These are phyloP conservation scores for Archips xylosteana DNA, from an alignment of 2,888 invertebrate species.

Conservation along the genomic window DNA sequence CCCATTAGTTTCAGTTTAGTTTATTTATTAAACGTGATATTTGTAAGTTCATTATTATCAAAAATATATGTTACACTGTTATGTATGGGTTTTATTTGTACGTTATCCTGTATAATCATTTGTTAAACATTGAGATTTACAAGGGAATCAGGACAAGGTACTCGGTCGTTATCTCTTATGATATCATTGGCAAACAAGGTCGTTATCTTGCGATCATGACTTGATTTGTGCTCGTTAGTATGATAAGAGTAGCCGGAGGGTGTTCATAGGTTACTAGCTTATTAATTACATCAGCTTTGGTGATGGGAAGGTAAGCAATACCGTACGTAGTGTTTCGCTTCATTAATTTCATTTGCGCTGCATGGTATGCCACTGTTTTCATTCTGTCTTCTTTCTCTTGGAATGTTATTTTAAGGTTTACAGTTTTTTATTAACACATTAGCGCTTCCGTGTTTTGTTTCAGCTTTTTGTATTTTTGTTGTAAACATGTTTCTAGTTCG, in stretches of 20 bases:
- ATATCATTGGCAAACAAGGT: conserved; percentile 67
- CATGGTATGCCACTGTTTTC: conserved; percentile 57
- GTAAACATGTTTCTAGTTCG: background rate
- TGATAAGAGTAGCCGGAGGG: conserved; percentile 53
- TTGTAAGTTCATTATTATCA: conserved; percentile 78
- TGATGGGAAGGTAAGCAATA: conserved; percentile 80
- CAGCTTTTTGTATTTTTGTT: conserved; percentile 25
- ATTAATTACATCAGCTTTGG: conserved; percentile 70
- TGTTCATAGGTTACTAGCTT: conserved; percentile 52
- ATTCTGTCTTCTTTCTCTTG: conserved; percentile 47
- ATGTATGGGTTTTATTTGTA: conserved; percentile 80
- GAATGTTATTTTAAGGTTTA: conserved; percentile 41
- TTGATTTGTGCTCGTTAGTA: conserved; percentile 53
- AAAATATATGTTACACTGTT: conserved; percentile 84
- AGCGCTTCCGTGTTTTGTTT: conserved; percentile 12
- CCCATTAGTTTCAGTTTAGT: conserved; percentile 56
- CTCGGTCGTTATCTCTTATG: conserved; percentile 51
- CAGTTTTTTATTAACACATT: background rate
- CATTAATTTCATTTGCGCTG: conserved; percentile 69
- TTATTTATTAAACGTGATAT: conserved; percentile 74
- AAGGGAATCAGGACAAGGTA: conserved; percentile 52
- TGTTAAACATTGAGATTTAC: conserved; percentile 40
- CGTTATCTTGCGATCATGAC: conserved; percentile 54
- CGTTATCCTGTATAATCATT: conserved; percentile 48
- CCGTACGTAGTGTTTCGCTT: conserved; percentile 60